phyloP scores from a whole-genome alignment of 1,140 invertebrate species.

The Trichonephila inaurata region DNA sequence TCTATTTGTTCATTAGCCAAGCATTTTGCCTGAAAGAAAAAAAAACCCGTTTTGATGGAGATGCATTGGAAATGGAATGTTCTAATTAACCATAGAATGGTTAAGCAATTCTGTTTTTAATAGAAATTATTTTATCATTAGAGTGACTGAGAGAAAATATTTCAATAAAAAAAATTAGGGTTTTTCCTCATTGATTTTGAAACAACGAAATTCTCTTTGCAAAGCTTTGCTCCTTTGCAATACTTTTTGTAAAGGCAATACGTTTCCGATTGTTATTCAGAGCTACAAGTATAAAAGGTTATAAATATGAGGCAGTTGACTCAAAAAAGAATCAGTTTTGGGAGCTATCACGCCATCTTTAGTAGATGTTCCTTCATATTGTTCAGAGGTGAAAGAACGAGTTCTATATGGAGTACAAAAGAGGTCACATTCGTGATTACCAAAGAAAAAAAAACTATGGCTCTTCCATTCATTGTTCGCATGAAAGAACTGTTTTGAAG shows the following conservation, averaged over 20 bases:
- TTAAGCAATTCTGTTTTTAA: too few species aligned
- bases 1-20: too few species aligned
- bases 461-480: constrained; percentile 54
- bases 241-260: not conserved
- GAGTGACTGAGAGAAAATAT: too few species aligned
- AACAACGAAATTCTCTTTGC: too few species aligned
- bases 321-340: not conserved
- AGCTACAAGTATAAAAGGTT: not conserved
- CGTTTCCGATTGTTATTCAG: not conserved
- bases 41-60: too few species aligned
- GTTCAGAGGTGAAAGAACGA: constrained; percentile 50
- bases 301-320: not conserved
- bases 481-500: constrained; percentile 37
- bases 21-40: too few species aligned
- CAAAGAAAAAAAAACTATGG: not conserved
- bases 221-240: too few species aligned
- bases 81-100: too few species aligned
- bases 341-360: constrained; percentile 1
- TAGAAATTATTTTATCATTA: too few species aligned
- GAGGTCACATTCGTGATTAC: constrained; percentile 69
- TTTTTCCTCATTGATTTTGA: too few species aligned
- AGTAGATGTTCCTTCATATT: constrained; percentile 28
- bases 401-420: constrained; percentile 44
- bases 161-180: too few species aligned
- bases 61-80: too few species aligned